These are phyloP conservation scores for Epistrophe eligans DNA, from an alignment of 2,888 invertebrate species.

Conservation along the genomic window DNA sequence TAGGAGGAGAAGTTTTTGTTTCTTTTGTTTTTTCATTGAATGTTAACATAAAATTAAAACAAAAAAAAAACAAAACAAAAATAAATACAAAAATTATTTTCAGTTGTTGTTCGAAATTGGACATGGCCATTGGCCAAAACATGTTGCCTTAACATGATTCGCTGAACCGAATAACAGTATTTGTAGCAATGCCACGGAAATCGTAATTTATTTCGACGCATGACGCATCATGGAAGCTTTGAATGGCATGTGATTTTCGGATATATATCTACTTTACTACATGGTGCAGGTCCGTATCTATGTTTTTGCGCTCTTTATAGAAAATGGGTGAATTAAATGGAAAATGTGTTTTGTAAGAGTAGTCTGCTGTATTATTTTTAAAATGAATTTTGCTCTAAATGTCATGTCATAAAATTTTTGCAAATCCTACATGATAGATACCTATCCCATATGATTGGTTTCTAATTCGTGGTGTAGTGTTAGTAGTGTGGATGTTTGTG, in stretches of 20 bases:
- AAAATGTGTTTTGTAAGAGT: too few species aligned
- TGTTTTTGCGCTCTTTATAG: background rate
- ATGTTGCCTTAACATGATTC: constrained; percentile 34
- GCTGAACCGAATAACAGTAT: constrained; percentile 56
- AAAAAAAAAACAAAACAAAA: background rate
- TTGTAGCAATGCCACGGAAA: constrained; percentile 41
- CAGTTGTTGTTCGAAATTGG: background rate
- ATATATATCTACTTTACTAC: too few species aligned
- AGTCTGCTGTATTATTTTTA: too few species aligned
- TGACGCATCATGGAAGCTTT: constrained; percentile 26
- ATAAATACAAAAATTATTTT: too few species aligned
- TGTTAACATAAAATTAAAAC: background rate
- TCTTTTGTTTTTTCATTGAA: background rate
- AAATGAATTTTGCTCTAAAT: too few species aligned
- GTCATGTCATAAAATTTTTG: too few species aligned
- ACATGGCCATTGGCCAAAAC: background rate
- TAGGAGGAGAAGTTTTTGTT: background rate
- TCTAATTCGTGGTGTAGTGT: too few species aligned
- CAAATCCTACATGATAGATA: too few species aligned
- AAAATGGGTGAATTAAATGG: too few species aligned
- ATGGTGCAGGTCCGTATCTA: background rate
- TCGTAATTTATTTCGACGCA: constrained; percentile 54
- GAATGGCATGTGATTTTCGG: constrained; percentile 1
- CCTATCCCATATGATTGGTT: too few species aligned
- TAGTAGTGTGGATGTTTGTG: too few species aligned